Percentiles rank a stretch among this genome's conserved stretches.
Evolutionary conservation across 2,888 invertebrate species (phyloP).

Genomic region (Athalia circularis): DNA sequence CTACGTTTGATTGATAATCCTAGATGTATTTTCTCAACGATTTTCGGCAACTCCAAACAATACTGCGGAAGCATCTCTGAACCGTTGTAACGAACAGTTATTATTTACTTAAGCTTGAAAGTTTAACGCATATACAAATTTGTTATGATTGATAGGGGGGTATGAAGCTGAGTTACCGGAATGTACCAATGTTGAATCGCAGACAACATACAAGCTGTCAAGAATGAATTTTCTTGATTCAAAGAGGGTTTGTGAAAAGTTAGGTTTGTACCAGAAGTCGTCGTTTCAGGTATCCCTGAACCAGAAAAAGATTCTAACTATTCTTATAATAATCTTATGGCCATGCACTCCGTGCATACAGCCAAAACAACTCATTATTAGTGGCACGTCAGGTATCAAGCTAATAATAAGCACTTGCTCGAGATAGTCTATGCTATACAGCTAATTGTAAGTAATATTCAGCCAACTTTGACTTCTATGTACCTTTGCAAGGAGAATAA

Average conservation of each 20-base stretch:
- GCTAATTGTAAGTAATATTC: slow-evolving; percentile 25
- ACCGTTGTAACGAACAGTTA: too few relatives aligned
- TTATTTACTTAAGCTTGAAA: not conserved
- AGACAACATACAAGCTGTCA: slow-evolving; percentile 17
- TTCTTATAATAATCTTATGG: slow-evolving; percentile 16
- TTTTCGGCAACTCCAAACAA: not conserved
- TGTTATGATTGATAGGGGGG: not conserved
- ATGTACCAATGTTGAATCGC: not conserved
- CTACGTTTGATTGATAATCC: not conserved
- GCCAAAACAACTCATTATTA: not conserved
- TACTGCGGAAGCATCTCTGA: too few relatives aligned
- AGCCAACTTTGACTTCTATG: slow-evolving; percentile 54
- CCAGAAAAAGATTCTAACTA: not conserved
- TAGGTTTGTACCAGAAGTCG: slow-evolving; percentile 1
- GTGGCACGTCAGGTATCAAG: slow-evolving; percentile 6
- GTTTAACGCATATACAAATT: not conserved
- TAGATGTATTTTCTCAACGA: not conserved
- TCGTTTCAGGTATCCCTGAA: not conserved
- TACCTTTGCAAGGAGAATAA: slow-evolving; percentile 69
- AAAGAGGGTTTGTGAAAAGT: not conserved
- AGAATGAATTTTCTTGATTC: not conserved
- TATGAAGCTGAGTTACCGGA: not conserved
- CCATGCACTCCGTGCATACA: slow-evolving; percentile 43
- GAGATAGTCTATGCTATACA: slow-evolving; percentile 29
- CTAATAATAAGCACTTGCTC: slow-evolving; percentile 36